phyloP scores from a whole-genome alignment of 2,888 invertebrate genomes.

The Drosophila recens region DNA sequence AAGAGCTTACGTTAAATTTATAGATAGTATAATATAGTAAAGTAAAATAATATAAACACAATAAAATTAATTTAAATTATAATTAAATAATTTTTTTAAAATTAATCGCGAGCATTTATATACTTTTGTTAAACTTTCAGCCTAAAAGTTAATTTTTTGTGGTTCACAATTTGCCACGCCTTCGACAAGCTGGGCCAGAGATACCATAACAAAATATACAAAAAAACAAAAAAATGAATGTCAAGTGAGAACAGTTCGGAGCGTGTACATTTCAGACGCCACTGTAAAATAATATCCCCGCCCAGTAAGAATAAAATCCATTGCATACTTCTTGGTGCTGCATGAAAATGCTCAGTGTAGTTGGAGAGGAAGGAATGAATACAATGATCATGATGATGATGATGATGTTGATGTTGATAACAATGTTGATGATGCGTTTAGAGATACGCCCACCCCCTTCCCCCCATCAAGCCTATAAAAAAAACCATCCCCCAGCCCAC shows the following conservation, averaged over 20 bases:
- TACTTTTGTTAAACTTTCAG: background rate
- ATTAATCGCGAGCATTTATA: background rate
- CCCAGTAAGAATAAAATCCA: slow-evolving; percentile 6
- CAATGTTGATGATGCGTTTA: slow-evolving; percentile 14
- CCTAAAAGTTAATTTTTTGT: slow-evolving; percentile 5
- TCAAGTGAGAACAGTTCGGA: background rate
- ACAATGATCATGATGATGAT: slow-evolving; percentile 1
- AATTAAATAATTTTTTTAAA: background rate
- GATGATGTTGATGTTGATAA: slow-evolving; percentile 1
- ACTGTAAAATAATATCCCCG: slow-evolving; percentile 27
- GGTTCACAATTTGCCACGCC: slow-evolving; percentile 13
- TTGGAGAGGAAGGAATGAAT: background rate
- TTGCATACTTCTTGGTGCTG: slow-evolving; percentile 54
- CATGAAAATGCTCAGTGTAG: slow-evolving; percentile 36
- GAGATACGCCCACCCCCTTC: slow-evolving; percentile 10
- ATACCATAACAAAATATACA: background rate
- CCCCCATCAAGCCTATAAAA: slow-evolving; percentile 14
- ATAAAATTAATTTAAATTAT: background rate
- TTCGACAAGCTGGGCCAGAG: slow-evolving; percentile 4
- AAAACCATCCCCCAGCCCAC: slow-evolving; percentile 46
- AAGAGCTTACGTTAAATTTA: background rate
- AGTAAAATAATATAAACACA: background rate
- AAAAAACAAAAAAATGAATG: background rate
- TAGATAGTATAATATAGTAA: background rate
- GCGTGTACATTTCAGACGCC: slow-evolving; percentile 23